Evolutionary conservation across 2,113 vertebrate species (phyloP), one percentile per base, ranked within the genome.

Genomic region (Larimichthys crocea): DNA sequence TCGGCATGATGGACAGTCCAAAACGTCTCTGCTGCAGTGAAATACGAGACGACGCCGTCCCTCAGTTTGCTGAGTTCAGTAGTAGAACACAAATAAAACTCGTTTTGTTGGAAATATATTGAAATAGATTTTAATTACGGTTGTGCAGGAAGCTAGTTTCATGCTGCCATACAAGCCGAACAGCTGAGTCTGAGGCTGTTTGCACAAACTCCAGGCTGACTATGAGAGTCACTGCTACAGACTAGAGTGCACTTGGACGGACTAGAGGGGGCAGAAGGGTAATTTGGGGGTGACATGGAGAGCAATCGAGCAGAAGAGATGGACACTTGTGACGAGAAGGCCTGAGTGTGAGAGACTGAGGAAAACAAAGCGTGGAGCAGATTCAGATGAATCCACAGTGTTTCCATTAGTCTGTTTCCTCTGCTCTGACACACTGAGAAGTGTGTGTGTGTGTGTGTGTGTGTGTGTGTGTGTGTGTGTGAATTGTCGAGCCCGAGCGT

Each of bases 401-500:
- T 10, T 53, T 35, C 65, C 10, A 35, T 24, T 3, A n/a, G 29
- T 0, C 22, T 0, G 16, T 24, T 48, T 26, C 26, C 63, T 48
- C 14, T 44, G 0, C 60, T 1, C 24, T 26, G 24, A 57, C 55
- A 1, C 0, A 3, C 48, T 50, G 24, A 31, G 2, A 20, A 9
- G 29, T 1, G 24, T 24, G 24, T 24, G 24, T 24, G 24, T 24
- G 24, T 24, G 24, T 24, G 24, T 57, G 67, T 68, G 61, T 68
- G 56, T 75, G 71, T 60, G 52, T 53, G 44, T 57, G 83, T 68
- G 62, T 64, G 44, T 71, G 59, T 49, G 65, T 44, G 80, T 10
- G 78, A 67, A 66, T 15, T 29, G 77, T 72, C 20, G 80, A 63
- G 61, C 60, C 48, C 20, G 67, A 66, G 61, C 11, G 57, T 84